phyloP scores from a whole-genome alignment of 2,797 vertebrate species.

The Borostomias antarcticus region DNA sequence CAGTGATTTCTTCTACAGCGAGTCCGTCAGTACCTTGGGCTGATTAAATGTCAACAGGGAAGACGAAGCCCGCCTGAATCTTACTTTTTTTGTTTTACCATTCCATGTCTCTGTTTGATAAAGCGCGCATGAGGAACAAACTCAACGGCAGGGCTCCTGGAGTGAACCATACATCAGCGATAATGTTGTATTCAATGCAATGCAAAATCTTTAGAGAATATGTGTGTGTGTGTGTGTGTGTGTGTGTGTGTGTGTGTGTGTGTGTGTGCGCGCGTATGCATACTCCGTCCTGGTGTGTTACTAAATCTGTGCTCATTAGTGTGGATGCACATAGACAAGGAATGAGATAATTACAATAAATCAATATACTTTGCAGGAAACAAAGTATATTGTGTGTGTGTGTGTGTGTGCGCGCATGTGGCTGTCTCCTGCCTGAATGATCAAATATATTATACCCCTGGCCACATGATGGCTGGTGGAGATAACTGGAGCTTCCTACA shows the following conservation, averaged over 20 bases:
- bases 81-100: constrained; percentile 37
- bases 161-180: constrained; percentile 69
- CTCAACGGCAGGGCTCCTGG: constrained; percentile 38
- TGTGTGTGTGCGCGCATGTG: constrained; percentile 23
- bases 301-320: not conserved
- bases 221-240: constrained; percentile 38
- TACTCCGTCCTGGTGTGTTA: constrained; percentile 41
- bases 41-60: constrained; percentile 80
- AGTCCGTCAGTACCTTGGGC: constrained; percentile 67
- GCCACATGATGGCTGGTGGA: constrained; percentile 55
- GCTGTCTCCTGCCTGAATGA: constrained; percentile 52
- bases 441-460: constrained; percentile 54
- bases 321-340: constrained; percentile 44
- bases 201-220: constrained; percentile 45
- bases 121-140: constrained; percentile 51
- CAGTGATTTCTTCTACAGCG: constrained; percentile 74
- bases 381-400: constrained; percentile 6
- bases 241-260: constrained; percentile 35
- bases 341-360: constrained; percentile 59
- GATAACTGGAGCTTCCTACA: constrained; percentile 60
- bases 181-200: constrained; percentile 63
- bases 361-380: constrained; percentile 37
- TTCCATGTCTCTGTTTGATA: constrained; percentile 66
- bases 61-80: constrained; percentile 58
- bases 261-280: constrained; percentile 4